Percentiles rank a stretch among this genome's conserved stretches.
Evolutionary conservation across 2,888 invertebrate genomes (phyloP).

Genomic region (Hypena proboscidalis): DNA sequence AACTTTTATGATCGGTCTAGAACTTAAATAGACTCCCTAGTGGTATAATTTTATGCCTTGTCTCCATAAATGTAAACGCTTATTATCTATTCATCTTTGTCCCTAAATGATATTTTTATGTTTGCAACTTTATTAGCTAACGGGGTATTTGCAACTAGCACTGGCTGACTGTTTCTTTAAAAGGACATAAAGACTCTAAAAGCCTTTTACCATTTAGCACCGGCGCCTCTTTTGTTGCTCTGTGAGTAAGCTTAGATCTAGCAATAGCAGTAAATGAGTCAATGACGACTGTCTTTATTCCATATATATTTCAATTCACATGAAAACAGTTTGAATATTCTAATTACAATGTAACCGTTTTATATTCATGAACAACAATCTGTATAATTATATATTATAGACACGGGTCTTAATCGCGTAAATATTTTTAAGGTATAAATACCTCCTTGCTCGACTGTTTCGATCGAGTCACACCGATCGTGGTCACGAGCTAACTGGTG

Average conservation of each 20-base stretch:
- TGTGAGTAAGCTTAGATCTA: too few relatives aligned
- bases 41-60: neutral
- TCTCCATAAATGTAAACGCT: neutral
- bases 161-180: too few relatives aligned
- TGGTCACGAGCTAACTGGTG: too few relatives aligned
- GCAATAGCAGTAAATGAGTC: neutral
- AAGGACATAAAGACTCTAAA: too few relatives aligned
- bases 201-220: too few relatives aligned
- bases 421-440: too few relatives aligned
- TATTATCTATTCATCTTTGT: neutral
- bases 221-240: too few relatives aligned
- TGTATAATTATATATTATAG: too few relatives aligned
- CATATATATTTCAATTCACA: neutral
- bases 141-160: neutral
- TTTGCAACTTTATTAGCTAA: neutral
- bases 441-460: too few relatives aligned
- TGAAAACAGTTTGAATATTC: neutral
- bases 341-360: constrained; percentile 36
- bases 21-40: neutral
- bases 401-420: too few relatives aligned
- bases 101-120: neutral
- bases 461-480: too few relatives aligned
- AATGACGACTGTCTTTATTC: too few relatives aligned
- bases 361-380: constrained; percentile 33
- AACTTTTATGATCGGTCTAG: neutral